Percentiles rank a stretch among this genome's conserved stretches.
phyloP scores from a whole-genome alignment of 2,888 invertebrate species.

The Limnephilus marmoratus region DNA sequence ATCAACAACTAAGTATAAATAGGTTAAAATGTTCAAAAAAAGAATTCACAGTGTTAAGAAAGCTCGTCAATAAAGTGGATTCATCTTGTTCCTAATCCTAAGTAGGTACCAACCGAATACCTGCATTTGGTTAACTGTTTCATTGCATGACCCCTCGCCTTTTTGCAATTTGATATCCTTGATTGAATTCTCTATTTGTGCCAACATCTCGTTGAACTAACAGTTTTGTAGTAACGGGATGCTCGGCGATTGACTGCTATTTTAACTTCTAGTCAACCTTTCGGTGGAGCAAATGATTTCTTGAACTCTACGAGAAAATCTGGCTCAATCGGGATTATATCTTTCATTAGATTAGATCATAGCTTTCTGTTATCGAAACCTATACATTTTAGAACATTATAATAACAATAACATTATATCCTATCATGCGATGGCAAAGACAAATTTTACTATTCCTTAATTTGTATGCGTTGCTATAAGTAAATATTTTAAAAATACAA shows the following conservation, averaged over 20 bases:
- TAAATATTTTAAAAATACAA: no score
- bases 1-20: not conserved
- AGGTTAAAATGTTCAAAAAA: no score
- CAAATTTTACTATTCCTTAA: no score
- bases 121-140: not conserved
- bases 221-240: not conserved
- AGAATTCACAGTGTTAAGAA: not conserved
- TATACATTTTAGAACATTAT: no score
- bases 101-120: not conserved
- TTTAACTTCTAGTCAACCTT: not conserved
- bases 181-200: not conserved
- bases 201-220: not conserved
- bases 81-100: not conserved
- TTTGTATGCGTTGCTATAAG: no score
- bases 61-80: not conserved
- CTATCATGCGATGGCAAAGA: no score
- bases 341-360: no score
- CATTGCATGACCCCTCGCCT: not conserved
- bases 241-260: not conserved
- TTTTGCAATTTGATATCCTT: not conserved
- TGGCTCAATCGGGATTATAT: no score
- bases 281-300: no score
- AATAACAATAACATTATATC: no score
- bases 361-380: no score
- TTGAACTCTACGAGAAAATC: no score